Percentiles rank a stretch among this genome's conserved stretches.
These are phyloP conservation scores for Diabrotica virgifera DNA, from an alignment of 1,140 invertebrate species.

Conservation along the genomic window DNA sequence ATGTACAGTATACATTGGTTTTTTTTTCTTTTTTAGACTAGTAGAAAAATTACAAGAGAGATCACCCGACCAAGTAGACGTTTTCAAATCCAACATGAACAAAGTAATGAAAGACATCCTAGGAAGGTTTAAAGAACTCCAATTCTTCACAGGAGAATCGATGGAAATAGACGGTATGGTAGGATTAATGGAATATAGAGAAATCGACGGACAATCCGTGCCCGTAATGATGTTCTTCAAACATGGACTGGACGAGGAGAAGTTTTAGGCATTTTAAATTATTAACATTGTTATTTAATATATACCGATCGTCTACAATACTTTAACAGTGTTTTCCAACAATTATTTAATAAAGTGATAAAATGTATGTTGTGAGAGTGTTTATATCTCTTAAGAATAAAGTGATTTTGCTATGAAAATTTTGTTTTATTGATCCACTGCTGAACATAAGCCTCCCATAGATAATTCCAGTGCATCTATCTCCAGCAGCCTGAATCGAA, in stretches of 20 bases:
- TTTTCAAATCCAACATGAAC: conserved; percentile 90
- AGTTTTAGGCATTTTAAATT: conserved; percentile 64
- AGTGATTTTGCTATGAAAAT: not conserved
- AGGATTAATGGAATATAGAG: conserved; percentile 90
- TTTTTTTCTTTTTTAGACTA: conserved; percentile 58
- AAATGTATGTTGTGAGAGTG: too few species aligned
- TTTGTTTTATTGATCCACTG: too few species aligned
- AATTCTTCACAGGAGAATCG: conserved; percentile 93
- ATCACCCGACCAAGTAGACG: conserved; percentile 76
- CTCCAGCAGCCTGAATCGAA: too few species aligned
- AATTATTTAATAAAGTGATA: too few species aligned
- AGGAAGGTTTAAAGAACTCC: conserved; percentile 86
- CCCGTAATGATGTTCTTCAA: conserved; percentile 95
- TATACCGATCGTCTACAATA: not conserved
- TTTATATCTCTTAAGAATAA: too few species aligned
- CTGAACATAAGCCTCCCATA: too few species aligned
- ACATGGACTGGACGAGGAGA: conserved; percentile 92
- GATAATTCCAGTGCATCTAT: too few species aligned
- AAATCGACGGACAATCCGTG: conserved; percentile 74
- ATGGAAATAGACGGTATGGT: conserved; percentile 93
- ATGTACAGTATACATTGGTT: not conserved
- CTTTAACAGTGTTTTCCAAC: too few species aligned
- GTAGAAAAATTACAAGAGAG: conserved; percentile 78
- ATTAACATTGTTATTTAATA: conserved; percentile 23
- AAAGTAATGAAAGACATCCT: conserved; percentile 94